Conservation (phyloP, 2,113 vertebrate genomes). For the Brachirus orientalis region DNA sequence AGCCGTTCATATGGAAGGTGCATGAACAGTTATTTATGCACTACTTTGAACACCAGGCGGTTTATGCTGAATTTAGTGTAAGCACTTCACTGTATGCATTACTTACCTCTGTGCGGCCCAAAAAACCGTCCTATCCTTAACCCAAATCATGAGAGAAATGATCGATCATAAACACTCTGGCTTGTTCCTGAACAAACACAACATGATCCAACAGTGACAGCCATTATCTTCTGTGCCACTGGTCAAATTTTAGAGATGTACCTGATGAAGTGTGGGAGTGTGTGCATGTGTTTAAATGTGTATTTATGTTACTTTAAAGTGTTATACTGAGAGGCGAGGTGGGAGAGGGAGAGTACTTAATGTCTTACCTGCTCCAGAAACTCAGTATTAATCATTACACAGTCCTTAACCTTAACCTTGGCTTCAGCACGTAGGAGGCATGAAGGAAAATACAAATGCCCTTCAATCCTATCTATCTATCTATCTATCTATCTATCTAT, state of each 20-base stretch:
- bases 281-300: conserved; percentile 10
- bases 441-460: conserved; percentile 10
- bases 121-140: not conserved
- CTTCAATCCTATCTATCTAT: not conserved
- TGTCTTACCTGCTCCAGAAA: conserved; percentile 71
- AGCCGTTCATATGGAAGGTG: too few species aligned
- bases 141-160: conserved; percentile 11
- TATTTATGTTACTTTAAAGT: conserved; percentile 10
- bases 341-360: conserved; percentile 57
- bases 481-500: not conserved
- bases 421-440: conserved; percentile 26
- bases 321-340: conserved; percentile 41
- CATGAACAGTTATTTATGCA: not conserved
- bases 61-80: not conserved
- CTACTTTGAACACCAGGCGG: not conserved
- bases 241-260: conserved; percentile 1
- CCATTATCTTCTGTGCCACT: conserved; percentile 34
- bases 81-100: not conserved
- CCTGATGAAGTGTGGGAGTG: conserved; percentile 5
- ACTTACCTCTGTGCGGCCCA: conserved; percentile 44
- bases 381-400: conserved; percentile 74
- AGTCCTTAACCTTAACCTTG: conserved; percentile 43
- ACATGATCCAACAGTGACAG: conserved; percentile 3
- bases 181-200: conserved; percentile 6
- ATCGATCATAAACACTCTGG: conserved; percentile 27